Evolutionary conservation across 2,888 invertebrate genomes (phyloP).

Genomic region (Bombyx huttoni): DNA sequence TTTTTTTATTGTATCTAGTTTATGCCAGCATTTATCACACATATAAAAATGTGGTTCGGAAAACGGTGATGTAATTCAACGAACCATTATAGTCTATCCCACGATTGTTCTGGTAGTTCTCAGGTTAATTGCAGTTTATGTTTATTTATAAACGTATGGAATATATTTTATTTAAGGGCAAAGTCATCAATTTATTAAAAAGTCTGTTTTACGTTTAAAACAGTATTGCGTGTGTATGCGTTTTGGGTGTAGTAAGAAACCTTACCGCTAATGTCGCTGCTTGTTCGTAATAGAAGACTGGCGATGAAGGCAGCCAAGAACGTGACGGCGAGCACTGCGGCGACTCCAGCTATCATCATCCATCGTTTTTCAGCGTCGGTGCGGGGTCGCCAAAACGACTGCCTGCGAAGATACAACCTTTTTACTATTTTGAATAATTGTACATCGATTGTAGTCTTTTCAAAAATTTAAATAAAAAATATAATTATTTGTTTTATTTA

Average conservation of each 20-base stretch:
- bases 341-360: slow-evolving; percentile 32
- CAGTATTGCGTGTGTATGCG: too few relatives aligned
- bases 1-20: too few relatives aligned
- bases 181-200: too few relatives aligned
- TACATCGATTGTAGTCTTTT: slow-evolving; percentile 1
- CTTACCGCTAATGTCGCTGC: slow-evolving; percentile 36
- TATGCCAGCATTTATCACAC: too few relatives aligned
- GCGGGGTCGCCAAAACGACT: slow-evolving; percentile 52
- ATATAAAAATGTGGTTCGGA: neutral
- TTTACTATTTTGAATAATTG: neutral
- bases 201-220: too few relatives aligned
- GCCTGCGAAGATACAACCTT: slow-evolving; percentile 21
- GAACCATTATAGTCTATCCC: slow-evolving; percentile 1
- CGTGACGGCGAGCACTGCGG: slow-evolving; percentile 38
- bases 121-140: neutral
- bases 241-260: neutral
- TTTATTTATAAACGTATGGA: too few relatives aligned
- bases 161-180: too few relatives aligned
- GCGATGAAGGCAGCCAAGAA: slow-evolving; percentile 51
- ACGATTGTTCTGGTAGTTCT: slow-evolving; percentile 2
- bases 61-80: slow-evolving; percentile 1
- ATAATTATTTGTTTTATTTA: too few relatives aligned
- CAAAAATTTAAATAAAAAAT: too few relatives aligned
- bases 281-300: slow-evolving; percentile 27
- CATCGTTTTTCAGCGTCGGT: slow-evolving; percentile 52